Evolutionary conservation across 2,797 vertebrate genomes (phyloP).

Genomic region (Sandelia bainsii): DNA sequence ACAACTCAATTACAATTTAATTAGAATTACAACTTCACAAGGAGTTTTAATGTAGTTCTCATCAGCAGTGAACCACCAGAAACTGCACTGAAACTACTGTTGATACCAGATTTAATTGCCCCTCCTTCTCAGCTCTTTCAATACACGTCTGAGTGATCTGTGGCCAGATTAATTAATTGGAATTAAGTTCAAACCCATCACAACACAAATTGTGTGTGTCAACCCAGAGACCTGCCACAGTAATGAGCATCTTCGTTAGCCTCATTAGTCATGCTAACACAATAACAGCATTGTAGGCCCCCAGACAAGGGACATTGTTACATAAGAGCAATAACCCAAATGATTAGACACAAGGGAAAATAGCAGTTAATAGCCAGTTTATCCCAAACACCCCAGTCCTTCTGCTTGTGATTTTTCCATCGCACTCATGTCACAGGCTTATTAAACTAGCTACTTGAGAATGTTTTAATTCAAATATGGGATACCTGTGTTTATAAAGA

Average conservation of each 20-base stretch:
- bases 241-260: conserved; percentile 79
- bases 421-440: conserved; percentile 14
- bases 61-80: neutral
- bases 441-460: neutral
- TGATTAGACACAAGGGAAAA: conserved; percentile 65
- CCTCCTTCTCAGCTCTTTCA: conserved; percentile 31
- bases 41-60: neutral
- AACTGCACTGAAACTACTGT: conserved; percentile 11
- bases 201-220: conserved; percentile 59
- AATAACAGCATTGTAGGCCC: conserved; percentile 77
- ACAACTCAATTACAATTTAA: conserved; percentile 6
- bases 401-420: conserved; percentile 14
- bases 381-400: conserved; percentile 21
- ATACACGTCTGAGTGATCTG: conserved; percentile 55
- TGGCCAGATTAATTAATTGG: conserved; percentile 79
- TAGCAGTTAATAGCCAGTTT: conserved; percentile 48
- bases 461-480: neutral
- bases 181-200: conserved; percentile 82
- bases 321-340: conserved; percentile 55
- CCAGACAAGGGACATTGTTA: conserved; percentile 68
- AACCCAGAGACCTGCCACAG: conserved; percentile 52
- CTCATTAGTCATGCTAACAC: conserved; percentile 69
- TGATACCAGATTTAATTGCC: conserved; percentile 26
- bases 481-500: conserved; percentile 1
- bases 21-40: conserved; percentile 9